phyloP scores from a whole-genome alignment of 2,797 vertebrate species.

The Eulemur mongoz region DNA sequence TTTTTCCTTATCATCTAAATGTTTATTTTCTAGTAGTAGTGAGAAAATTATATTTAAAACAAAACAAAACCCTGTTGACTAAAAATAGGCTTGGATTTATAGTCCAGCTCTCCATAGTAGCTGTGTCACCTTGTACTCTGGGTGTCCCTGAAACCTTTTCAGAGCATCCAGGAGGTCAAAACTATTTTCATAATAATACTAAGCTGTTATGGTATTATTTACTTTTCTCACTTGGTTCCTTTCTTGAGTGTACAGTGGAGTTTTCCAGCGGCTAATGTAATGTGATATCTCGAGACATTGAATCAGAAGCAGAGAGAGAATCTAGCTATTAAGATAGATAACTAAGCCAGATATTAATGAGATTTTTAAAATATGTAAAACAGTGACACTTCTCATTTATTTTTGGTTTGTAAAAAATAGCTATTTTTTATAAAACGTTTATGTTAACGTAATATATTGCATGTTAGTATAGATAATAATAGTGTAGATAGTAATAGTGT shows the following conservation, averaged over 20 bases:
- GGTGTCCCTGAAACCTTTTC: neutral
- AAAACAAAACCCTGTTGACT: neutral
- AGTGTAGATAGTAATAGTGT: neutral
- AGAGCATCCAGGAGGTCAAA: neutral
- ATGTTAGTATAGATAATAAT: too few relatives aligned
- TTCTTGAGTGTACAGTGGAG: neutral
- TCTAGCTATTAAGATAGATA: conserved; percentile 19
- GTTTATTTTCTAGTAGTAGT: conserved; percentile 42
- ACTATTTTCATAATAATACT: neutral
- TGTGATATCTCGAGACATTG: neutral
- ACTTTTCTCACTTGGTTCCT: neutral
- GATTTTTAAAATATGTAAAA: conserved; percentile 14
- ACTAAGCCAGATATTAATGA: neutral
- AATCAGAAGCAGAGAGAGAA: conserved; percentile 6
- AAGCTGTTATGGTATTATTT: neutral
- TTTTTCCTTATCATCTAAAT: neutral
- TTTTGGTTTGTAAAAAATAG: conserved; percentile 37
- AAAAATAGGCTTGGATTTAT: neutral
- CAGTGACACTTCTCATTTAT: neutral
- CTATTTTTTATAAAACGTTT: conserved; percentile 12
- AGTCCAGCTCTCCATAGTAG: neutral
- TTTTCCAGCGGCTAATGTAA: conserved; percentile 31
- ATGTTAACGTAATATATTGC: neutral
- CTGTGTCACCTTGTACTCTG: neutral
- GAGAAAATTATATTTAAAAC: neutral